Evolutionary conservation across 2,797 vertebrate genomes (phyloP).

Genomic region (Aplochiton taeniatus): DNA sequence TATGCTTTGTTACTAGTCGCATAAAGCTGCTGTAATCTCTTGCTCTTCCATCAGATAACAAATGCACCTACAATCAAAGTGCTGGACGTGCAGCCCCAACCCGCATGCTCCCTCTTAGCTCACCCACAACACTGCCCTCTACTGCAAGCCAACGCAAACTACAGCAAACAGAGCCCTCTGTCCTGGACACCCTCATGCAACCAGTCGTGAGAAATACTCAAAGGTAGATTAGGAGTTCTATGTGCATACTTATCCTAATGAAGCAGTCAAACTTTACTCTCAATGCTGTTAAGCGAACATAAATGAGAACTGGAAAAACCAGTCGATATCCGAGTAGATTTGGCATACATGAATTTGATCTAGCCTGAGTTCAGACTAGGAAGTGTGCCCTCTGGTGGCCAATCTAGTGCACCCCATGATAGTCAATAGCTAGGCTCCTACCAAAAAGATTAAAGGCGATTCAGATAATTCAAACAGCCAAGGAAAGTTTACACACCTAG

Average conservation of each 20-base stretch:
- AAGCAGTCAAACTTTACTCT: not conserved
- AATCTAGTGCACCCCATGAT: no score
- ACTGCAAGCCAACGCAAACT: not conserved
- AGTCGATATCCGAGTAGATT: no score
- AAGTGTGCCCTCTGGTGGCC: no score
- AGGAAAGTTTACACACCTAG: no score
- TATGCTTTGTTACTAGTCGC: not conserved
- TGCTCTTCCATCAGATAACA: slow-evolving; percentile 21
- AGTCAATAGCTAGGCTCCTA: no score
- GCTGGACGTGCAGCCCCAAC: slow-evolving; percentile 18
- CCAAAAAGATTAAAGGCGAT: no score
- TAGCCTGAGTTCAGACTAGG: no score
- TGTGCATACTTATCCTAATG: not conserved
- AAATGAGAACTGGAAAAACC: not conserved
- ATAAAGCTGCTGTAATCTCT: not conserved
- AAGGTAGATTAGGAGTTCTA: slow-evolving; percentile 39
- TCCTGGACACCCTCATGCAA: slow-evolving; percentile 15
- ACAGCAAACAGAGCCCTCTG: not conserved
- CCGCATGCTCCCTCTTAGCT: slow-evolving; percentile 37
- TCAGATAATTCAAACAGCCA: no score
- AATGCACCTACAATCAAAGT: slow-evolving; percentile 26
- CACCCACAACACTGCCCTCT: slow-evolving; percentile 22
- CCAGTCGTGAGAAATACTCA: slow-evolving; percentile 27
- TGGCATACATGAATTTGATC: no score
- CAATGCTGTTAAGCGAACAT: not conserved